Base-by-base conservation (phyloP, 2,888 invertebrate species). In the Odontothrips loti region DNA sequence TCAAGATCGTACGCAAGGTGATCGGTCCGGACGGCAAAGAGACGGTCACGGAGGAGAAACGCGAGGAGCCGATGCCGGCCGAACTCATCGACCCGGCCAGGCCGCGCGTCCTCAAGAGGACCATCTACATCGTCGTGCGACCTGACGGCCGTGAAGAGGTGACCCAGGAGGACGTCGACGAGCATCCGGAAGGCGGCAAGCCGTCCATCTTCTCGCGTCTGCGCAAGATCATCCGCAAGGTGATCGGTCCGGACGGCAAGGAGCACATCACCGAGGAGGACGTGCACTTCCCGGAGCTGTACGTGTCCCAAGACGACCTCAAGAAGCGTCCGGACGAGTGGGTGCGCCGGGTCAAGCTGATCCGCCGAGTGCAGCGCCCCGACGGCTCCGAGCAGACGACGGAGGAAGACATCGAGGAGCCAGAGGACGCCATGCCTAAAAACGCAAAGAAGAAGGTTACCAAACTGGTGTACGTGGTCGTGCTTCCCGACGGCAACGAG, bases 1-100 rank as follows among this genome's bases (percentile, higher is more conserved):
- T 63, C 15, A 63, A 63, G 58, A 63, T 63, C 20, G 20, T 63
- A 6, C 58, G 58, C 58, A 63, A 63, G 58, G 58, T 63, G 58
- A 63, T 63, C 58, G 15, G 20, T 4, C 58, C 58, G 15, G 58
- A 63, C 58, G 58, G 58, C 58, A 63, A 63, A 20, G 58, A 63
- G 58, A 63, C 58, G 58, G 58, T 63, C 15, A 63, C 58, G 58
- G 58, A 63, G 58, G 58, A 63, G 58, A 63, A 63, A 20, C 58
- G 58, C 15, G 58, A 63, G 20, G 58, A 63, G 58, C 58, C 58
- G 15, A 63, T 63, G 58, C 58, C 58, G 4, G 58, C 58, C 58
- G 58, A 10, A 4, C 58, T 63, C 15, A 20, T 63, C 15, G 58
- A 63, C 58, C 58, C 58, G 15, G 58, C 58, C 58, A 10, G 58